Conservation (phyloP, 2,113 vertebrate genomes). For the Rynchops niger region DNA sequence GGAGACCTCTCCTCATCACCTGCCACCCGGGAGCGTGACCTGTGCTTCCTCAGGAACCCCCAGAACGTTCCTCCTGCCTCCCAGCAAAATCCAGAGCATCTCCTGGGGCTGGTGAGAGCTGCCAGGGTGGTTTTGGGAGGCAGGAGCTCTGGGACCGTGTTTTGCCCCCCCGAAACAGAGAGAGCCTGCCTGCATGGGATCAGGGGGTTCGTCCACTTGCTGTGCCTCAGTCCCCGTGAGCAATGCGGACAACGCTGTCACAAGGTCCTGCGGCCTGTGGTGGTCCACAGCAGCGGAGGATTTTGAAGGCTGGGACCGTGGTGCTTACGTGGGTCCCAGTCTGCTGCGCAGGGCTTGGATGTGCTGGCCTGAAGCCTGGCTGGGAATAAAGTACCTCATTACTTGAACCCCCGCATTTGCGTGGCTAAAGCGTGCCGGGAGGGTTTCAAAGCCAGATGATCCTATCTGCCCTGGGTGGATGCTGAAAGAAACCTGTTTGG, state of each 20-base stretch:
- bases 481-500: background rate
- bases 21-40: fast-evolving
- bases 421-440: background rate
- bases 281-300: background rate
- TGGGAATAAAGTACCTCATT: background rate
- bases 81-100: background rate
- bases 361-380: background rate
- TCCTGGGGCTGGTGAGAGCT: background rate
- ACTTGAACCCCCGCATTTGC: background rate
- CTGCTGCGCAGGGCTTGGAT: background rate
- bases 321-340: fast-evolving
- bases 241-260: fast-evolving
- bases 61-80: background rate
- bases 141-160: background rate
- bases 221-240: background rate
- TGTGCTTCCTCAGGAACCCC: background rate
- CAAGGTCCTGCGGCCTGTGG: background rate
- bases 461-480: background rate
- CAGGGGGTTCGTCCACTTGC: background rate
- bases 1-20: background rate
- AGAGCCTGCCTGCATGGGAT: background rate
- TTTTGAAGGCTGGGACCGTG: background rate
- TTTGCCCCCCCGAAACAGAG: background rate
- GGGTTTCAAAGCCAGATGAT: background rate
- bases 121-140: background rate